phyloP scores from a whole-genome alignment of 2,888 invertebrate species.

The Cerceris ruficornis region DNA sequence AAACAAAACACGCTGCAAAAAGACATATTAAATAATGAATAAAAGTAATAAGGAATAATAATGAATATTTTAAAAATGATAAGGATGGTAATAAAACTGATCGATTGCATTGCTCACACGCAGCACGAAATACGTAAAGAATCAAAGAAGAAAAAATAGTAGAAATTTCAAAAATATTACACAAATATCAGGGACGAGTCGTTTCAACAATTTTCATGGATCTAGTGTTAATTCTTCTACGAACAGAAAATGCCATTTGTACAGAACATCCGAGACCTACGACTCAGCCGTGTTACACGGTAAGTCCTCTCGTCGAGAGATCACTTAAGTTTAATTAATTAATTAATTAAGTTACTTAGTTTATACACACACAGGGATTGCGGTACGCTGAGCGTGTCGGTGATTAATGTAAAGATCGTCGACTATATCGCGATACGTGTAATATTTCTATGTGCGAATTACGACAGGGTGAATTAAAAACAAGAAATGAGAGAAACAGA shows the following conservation, averaged over 20 bases:
- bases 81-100: no score
- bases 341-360: conserved; percentile 34
- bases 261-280: conserved; percentile 23
- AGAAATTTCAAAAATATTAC: no score
- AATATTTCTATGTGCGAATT: conserved; percentile 9
- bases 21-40: no score
- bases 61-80: no score
- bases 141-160: no score
- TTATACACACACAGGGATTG: conserved; percentile 21
- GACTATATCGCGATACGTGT: neutral
- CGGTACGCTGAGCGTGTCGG: conserved; percentile 18
- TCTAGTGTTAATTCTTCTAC: conserved; percentile 2
- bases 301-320: conserved; percentile 6
- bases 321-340: conserved; percentile 35
- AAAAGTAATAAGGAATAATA: no score
- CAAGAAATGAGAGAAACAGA: neutral
- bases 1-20: no score
- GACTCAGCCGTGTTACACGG: conserved; percentile 5
- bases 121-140: no score
- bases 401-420: conserved; percentile 6
- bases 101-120: no score
- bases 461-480: neutral
- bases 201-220: neutral
- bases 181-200: neutral
- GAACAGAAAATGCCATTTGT: conserved; percentile 15